phyloP scores from a whole-genome alignment of 2,888 invertebrate species.

The Aricia artaxerxes region DNA sequence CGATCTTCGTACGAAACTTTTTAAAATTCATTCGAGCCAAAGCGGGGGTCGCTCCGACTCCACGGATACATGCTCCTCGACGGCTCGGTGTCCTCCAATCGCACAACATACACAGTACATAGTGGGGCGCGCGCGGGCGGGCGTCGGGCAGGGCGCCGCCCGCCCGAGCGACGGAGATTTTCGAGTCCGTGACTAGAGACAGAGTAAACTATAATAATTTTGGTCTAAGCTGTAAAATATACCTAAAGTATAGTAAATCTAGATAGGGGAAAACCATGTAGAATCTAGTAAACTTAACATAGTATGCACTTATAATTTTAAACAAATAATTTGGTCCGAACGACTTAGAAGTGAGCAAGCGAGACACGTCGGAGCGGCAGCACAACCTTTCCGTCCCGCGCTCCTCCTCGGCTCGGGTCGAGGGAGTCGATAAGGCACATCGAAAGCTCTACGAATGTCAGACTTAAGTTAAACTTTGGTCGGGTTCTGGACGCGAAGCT shows the following conservation, averaged over 20 bases:
- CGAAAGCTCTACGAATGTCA: constrained; percentile 39
- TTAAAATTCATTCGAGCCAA: neutral
- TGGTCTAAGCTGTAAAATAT: constrained; percentile 18
- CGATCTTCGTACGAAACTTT: too few relatives aligned
- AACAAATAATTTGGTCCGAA: constrained; percentile 32
- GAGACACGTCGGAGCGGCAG: neutral
- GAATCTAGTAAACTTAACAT: constrained; percentile 10
- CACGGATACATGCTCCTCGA: neutral
- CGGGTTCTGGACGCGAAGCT: neutral
- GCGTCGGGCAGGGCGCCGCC: neutral
- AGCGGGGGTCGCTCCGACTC: neutral
- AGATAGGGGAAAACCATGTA: neutral
- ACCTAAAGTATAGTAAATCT: neutral
- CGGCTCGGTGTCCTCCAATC: neutral
- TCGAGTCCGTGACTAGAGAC: constrained; percentile 8
- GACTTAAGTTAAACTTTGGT: neutral
- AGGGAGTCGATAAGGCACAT: constrained; percentile 44
- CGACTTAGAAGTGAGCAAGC: neutral
- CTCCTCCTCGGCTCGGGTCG: constrained; percentile 43
- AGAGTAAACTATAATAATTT: constrained; percentile 9
- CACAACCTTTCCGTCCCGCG: neutral
- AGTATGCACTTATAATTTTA: constrained; percentile 10
- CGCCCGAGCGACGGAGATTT: neutral
- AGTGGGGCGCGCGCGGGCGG: neutral
- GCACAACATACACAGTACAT: neutral